These are phyloP conservation scores for Microcebus griseorufus DNA, from an alignment of 2,113 vertebrate genomes.

Conservation along the genomic window DNA sequence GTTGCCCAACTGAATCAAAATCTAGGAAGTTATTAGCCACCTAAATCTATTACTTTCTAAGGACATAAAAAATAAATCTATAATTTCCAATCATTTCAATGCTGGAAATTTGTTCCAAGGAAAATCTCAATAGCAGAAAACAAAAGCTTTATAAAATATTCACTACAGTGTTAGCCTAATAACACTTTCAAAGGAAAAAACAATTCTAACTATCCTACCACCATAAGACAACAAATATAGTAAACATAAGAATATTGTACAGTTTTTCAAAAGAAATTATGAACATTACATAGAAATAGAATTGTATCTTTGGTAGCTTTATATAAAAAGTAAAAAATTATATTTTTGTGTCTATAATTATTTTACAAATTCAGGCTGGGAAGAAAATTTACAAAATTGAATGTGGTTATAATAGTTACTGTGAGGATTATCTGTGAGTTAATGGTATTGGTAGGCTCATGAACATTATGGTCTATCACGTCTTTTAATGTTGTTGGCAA, in stretches of 20 bases:
- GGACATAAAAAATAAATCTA: background rate
- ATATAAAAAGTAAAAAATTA: background rate
- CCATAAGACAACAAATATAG: background rate
- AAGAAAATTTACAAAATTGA: background rate
- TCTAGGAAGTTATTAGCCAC: background rate
- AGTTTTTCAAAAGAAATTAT: background rate
- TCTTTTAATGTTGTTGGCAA: background rate
- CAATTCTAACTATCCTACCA: background rate
- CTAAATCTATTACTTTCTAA: background rate
- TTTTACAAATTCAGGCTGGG: background rate
- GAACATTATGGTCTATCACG: background rate
- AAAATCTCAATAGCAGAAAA: conserved; percentile 3
- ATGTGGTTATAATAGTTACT: background rate
- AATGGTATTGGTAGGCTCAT: background rate
- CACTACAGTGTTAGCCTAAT: background rate
- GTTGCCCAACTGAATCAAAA: background rate
- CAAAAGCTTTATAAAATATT: background rate
- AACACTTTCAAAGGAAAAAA: background rate
- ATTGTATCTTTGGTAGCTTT: background rate
- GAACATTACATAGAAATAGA: background rate
- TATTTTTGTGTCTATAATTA: background rate
- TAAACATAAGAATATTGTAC: background rate
- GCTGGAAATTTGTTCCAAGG: background rate
- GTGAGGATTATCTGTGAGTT: background rate
- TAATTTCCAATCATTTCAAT: background rate